These are phyloP conservation scores for Phymastichus coffea DNA, from an alignment of 1,140 invertebrate genomes.

Conservation along the genomic window DNA sequence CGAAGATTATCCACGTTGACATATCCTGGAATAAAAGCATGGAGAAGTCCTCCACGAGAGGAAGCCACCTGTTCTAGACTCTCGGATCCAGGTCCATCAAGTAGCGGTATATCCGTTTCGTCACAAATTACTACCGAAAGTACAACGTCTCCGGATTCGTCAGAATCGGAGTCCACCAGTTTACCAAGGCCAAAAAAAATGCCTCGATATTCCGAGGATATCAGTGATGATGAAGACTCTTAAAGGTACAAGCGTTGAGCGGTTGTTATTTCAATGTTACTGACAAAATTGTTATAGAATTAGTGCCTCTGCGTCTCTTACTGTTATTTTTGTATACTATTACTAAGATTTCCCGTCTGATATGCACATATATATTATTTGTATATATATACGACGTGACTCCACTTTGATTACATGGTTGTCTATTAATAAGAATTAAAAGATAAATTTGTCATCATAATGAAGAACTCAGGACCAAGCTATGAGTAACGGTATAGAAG, in stretches of 20 bases:
- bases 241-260: conserved; percentile 7
- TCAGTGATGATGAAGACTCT: neutral
- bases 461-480: too few relatives aligned
- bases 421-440: too few relatives aligned
- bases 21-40: conserved; percentile 28
- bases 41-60: conserved; percentile 17
- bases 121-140: conserved; percentile 4
- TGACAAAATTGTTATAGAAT: too few relatives aligned
- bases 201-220: neutral
- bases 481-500: too few relatives aligned
- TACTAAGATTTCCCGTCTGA: too few relatives aligned
- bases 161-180: neutral
- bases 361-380: too few relatives aligned
- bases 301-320: too few relatives aligned
- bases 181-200: conserved; percentile 17
- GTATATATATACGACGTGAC: too few relatives aligned
- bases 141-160: conserved; percentile 4
- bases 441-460: too few relatives aligned
- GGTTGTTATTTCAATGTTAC: neutral
- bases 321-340: too few relatives aligned
- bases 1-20: conserved; percentile 38
- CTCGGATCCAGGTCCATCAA: conserved; percentile 15
- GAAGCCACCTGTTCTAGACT: neutral
- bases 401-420: too few relatives aligned
- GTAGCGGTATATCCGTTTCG: conserved; percentile 7